Percentiles rank a stretch among this genome's conserved stretches.
These are phyloP conservation scores for Eupithecia subumbrata DNA, from an alignment of 2,888 invertebrate species.

Conservation along the genomic window DNA sequence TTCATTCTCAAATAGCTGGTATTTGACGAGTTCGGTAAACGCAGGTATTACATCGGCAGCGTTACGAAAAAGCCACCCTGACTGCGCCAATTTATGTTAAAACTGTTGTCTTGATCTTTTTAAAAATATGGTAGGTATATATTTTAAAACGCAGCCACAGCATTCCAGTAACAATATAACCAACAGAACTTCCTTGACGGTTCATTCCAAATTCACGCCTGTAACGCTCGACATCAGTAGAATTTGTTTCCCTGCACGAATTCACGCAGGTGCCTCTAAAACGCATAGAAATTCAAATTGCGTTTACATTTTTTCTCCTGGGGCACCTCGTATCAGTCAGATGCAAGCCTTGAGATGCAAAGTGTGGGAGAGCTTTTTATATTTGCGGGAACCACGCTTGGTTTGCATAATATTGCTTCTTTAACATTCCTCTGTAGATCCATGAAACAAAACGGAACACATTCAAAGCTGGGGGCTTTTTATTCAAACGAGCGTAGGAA, in stretches of 20 bases:
- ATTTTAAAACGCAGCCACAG: not conserved
- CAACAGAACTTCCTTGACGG: slow-evolving; percentile 1
- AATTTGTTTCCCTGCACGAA: slow-evolving; percentile 44
- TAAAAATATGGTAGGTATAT: not conserved
- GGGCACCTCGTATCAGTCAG: slow-evolving; percentile 77
- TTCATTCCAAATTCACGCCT: slow-evolving; percentile 12
- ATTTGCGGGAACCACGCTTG: slow-evolving; percentile 78
- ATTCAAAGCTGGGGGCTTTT: slow-evolving; percentile 50
- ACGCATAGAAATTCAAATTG: slow-evolving; percentile 81
- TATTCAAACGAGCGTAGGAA: slow-evolving; percentile 34
- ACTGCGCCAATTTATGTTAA: not conserved
- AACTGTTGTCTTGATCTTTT: not conserved
- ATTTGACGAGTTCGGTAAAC: not conserved
- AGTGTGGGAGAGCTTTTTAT: slow-evolving; percentile 82
- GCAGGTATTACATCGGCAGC: too few relatives aligned
- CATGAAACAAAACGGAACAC: slow-evolving; percentile 67
- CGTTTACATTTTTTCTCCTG: slow-evolving; percentile 80
- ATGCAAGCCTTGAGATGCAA: slow-evolving; percentile 84
- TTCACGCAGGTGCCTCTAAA: slow-evolving; percentile 72
- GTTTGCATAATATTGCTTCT: slow-evolving; percentile 85
- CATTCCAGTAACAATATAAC: not conserved
- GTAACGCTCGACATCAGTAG: slow-evolving; percentile 25
- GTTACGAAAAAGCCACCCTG: not conserved
- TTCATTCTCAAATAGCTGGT: not conserved
- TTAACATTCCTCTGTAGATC: slow-evolving; percentile 76